phyloP scores from a whole-genome alignment of 2,888 invertebrate species.

The Tryphoninae sp. region DNA sequence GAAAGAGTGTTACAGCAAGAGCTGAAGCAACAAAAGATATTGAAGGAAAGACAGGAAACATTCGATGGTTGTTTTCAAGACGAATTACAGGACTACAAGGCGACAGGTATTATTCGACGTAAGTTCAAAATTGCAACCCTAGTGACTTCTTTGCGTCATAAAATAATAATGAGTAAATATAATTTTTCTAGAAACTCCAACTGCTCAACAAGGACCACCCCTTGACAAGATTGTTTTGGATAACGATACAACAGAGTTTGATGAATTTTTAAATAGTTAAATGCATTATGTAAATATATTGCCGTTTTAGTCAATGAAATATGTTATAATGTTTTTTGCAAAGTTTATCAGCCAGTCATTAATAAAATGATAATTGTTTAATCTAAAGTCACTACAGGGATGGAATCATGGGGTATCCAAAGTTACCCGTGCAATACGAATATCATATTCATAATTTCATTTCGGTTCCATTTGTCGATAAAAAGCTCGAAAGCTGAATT shows the following conservation, averaged over 20 bases:
- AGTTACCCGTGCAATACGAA: no score
- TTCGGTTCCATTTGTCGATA: no score
- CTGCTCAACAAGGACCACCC: constrained; percentile 79
- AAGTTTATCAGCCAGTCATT: constrained; percentile 52
- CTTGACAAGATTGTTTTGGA: constrained; percentile 87
- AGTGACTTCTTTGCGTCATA: constrained; percentile 16
- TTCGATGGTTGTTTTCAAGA: constrained; percentile 88
- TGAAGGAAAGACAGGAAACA: constrained; percentile 86
- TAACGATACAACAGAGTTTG: constrained; percentile 84
- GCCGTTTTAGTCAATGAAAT: constrained; percentile 38
- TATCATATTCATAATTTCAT: no score
- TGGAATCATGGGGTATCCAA: no score
- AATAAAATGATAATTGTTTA: not conserved
- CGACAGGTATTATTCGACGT: constrained; percentile 85
- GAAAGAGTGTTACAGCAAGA: constrained; percentile 84
- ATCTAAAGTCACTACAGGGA: not conserved
- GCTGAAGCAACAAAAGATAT: constrained; percentile 82
- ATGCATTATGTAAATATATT: constrained; percentile 18
- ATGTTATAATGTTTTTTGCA: constrained; percentile 57
- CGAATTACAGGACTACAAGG: constrained; percentile 86
- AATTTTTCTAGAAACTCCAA: constrained; percentile 72
- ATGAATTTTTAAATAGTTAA: constrained; percentile 84
- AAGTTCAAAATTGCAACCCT: constrained; percentile 66
- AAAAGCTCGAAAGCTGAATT: no score
- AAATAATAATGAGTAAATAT: constrained; percentile 46